Conservation (phyloP, 2,797 vertebrate species). For the Sebastes glaucus region DNA sequence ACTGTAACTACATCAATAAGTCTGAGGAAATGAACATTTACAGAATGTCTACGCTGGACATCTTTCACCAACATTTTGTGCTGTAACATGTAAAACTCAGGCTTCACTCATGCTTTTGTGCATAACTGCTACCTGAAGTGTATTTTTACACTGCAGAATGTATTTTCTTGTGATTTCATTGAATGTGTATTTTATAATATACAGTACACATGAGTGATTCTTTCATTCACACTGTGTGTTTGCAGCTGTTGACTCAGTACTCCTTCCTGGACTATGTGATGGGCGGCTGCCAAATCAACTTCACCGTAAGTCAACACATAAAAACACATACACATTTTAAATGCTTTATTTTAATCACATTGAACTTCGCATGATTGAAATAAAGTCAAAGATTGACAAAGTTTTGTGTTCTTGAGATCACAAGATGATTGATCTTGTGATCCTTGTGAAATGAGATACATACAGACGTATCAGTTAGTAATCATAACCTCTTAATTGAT, state of each 20-base stretch:
- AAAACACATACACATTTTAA: not conserved
- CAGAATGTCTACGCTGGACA: not conserved
- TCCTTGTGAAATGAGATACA: not conserved
- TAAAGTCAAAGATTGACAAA: not conserved
- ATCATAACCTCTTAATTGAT: not conserved
- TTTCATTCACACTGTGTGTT: not conserved
- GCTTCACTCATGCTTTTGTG: not conserved
- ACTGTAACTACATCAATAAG: too few relatives aligned
- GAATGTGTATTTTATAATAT: not conserved
- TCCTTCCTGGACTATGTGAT: slow-evolving; percentile 94
- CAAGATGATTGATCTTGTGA: not conserved
- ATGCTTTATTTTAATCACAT: not conserved
- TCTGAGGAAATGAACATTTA: not conserved
- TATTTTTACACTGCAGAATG: rapidly evolving
- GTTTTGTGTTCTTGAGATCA: not conserved
- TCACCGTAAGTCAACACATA: slow-evolving; percentile 84
- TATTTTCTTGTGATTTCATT: not conserved
- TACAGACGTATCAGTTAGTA: not conserved
- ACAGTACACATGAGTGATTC: not conserved
- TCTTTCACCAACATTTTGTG: not conserved
- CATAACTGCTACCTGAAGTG: not conserved
- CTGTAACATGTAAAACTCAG: not conserved
- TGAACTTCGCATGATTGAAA: not conserved
- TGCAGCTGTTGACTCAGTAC: slow-evolving; percentile 85
- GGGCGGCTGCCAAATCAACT: slow-evolving; percentile 96